A percentile compares a stretch with the other conserved stretches of the same genome.
These are phyloP conservation scores for Eciton burchellii DNA, from an alignment of 1,140 invertebrate genomes.

Conservation along the genomic window DNA sequence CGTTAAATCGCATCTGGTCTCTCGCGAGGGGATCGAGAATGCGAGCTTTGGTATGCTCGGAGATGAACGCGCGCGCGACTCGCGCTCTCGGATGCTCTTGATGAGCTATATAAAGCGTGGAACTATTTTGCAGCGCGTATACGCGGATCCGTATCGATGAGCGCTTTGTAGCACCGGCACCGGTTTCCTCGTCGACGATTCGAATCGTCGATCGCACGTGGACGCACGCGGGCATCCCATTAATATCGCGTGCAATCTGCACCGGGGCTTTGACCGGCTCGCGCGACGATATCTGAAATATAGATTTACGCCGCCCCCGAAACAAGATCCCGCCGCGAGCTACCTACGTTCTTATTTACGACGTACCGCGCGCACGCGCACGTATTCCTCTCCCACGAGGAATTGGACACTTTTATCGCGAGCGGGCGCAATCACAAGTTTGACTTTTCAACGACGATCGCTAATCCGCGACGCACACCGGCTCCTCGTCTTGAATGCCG, in stretches of 20 bases:
- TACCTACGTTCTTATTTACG: constrained; percentile 42
- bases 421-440: constrained; percentile 30
- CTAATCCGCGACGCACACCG: constrained; percentile 12
- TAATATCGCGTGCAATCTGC: neutral
- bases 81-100: constrained; percentile 40
- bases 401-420: constrained; percentile 34
- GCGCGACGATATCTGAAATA: neutral
- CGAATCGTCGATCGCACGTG: neutral
- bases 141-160: neutral
- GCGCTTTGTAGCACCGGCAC: constrained; percentile 4
- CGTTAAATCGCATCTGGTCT: neutral
- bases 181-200: neutral
- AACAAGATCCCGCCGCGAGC: neutral
- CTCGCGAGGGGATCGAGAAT: constrained; percentile 9
- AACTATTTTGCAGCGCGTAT: constrained; percentile 38
- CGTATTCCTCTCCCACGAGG: constrained; percentile 45
- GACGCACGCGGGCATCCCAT: neutral
- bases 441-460: constrained; percentile 17
- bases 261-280: neutral
- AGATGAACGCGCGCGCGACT: constrained; percentile 32
- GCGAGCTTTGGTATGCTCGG: neutral
- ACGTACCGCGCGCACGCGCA: constrained; percentile 16
- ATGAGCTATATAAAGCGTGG: constrained; percentile 61
- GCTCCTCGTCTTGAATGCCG: constrained; percentile 5
- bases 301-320: neutral